Percentiles rank a stretch among this genome's conserved stretches.
phyloP scores from a whole-genome alignment of 2,888 invertebrate genomes.

The Nymphalis c-album region DNA sequence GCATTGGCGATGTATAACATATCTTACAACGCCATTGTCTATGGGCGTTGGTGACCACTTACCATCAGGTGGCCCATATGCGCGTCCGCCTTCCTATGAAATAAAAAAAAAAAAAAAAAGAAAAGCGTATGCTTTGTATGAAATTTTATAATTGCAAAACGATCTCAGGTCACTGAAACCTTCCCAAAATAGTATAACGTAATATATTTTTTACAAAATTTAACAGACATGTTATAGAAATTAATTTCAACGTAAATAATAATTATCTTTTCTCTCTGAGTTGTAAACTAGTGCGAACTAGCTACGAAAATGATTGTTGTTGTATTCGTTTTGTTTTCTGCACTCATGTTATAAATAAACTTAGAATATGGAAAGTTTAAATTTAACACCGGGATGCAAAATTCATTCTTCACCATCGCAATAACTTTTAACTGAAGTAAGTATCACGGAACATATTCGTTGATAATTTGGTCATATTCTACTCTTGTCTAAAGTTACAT shows the following conservation, averaged over 20 bases:
- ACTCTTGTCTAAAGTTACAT: too few relatives aligned
- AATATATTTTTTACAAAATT: neutral
- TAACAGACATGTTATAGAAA: neutral
- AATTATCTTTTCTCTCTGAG: constrained; percentile 16
- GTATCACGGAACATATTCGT: neutral
- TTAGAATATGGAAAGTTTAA: constrained; percentile 57
- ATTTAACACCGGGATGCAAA: constrained; percentile 38
- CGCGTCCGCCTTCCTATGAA: too few relatives aligned
- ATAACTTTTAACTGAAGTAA: constrained; percentile 16
- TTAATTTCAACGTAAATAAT: constrained; percentile 7
- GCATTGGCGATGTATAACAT: too few relatives aligned
- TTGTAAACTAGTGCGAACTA: constrained; percentile 32
- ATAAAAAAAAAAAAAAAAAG: too few relatives aligned
- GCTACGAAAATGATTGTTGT: constrained; percentile 39
- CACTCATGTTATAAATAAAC: constrained; percentile 58
- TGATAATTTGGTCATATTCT: neutral
- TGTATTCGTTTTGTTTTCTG: constrained; percentile 37
- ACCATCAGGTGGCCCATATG: too few relatives aligned
- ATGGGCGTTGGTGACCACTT: too few relatives aligned
- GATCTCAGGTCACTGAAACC: too few relatives aligned
- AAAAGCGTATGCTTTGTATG: too few relatives aligned
- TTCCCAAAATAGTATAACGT: too few relatives aligned
- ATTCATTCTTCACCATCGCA: constrained; percentile 19
- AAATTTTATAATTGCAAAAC: too few relatives aligned
- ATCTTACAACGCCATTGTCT: too few relatives aligned